Percentiles rank a stretch among this genome's conserved stretches.
These are phyloP conservation scores for Macrobrachium rosenbergii DNA, from an alignment of 1,140 invertebrate genomes.

Conservation along the genomic window DNA sequence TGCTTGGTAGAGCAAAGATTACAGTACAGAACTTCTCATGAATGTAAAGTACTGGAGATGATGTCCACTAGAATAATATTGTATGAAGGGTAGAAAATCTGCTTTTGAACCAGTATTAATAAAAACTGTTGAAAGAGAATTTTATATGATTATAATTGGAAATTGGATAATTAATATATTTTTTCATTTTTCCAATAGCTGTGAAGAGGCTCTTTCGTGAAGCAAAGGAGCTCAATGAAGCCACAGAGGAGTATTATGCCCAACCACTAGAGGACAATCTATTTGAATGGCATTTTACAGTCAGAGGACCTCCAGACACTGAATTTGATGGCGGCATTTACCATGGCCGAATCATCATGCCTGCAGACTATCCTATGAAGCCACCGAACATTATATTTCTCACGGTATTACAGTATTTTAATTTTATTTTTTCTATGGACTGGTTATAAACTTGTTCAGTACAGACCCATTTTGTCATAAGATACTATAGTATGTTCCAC, in stretches of 20 bases:
- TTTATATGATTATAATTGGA: background rate
- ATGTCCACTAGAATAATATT: no score
- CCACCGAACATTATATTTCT: constrained; percentile 95
- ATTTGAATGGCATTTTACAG: constrained; percentile 99
- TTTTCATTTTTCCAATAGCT: constrained; percentile 74
- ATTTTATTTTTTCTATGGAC: background rate
- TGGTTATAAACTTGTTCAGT: no score
- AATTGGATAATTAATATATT: background rate
- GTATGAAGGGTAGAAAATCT: no score
- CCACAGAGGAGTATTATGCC: constrained; percentile 92
- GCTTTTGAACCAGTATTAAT: no score
- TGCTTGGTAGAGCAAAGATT: no score
- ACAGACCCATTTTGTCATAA: no score
- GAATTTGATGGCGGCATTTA: constrained; percentile 93
- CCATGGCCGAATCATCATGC: constrained; percentile 91
- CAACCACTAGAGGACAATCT: constrained; percentile 94
- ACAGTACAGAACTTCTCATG: no score
- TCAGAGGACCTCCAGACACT: constrained; percentile 86
- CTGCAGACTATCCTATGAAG: constrained; percentile 97
- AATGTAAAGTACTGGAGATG: no score
- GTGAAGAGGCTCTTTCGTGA: constrained; percentile 96
- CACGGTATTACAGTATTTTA: constrained; percentile 77
- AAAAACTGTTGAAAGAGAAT: no score
- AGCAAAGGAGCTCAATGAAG: constrained; percentile 85
- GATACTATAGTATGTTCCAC: no score